A percentile compares a stretch with the other conserved stretches of the same genome.
Conservation (phyloP, 2,113 vertebrate species). For the Anoura caudifer region DNA sequence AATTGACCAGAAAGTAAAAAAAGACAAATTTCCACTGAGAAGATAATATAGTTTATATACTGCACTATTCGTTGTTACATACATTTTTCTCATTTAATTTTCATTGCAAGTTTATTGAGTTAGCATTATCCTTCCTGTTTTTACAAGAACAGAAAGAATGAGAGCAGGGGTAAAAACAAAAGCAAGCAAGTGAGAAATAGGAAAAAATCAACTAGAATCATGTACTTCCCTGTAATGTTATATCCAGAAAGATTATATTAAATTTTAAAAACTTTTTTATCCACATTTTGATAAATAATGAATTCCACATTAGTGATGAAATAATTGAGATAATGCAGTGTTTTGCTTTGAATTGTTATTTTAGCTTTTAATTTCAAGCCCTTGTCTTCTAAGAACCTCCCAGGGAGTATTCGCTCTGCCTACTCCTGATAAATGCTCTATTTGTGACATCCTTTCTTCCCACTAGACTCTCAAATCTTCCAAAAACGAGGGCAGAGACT, state of each 20-base stretch:
- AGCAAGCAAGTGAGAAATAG: neutral
- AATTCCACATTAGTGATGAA: neutral
- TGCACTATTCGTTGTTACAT: neutral
- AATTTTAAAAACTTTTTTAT: neutral
- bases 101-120: neutral
- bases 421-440: neutral
- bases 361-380: neutral
- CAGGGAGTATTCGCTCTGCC: neutral
- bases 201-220: neutral
- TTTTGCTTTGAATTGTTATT: neutral
- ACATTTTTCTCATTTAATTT: neutral
- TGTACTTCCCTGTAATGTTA: neutral
- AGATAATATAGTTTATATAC: neutral
- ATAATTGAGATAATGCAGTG: neutral
- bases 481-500: neutral
- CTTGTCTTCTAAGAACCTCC: neutral
- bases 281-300: neutral
- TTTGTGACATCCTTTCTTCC: neutral
- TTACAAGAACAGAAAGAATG: neutral
- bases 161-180: neutral
- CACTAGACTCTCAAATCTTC: neutral
- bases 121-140: neutral
- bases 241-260: neutral
- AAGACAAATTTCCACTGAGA: neutral
- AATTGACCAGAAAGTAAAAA: neutral